phyloP scores from a whole-genome alignment of 2,797 vertebrate species.

The Fringilla coelebs region DNA sequence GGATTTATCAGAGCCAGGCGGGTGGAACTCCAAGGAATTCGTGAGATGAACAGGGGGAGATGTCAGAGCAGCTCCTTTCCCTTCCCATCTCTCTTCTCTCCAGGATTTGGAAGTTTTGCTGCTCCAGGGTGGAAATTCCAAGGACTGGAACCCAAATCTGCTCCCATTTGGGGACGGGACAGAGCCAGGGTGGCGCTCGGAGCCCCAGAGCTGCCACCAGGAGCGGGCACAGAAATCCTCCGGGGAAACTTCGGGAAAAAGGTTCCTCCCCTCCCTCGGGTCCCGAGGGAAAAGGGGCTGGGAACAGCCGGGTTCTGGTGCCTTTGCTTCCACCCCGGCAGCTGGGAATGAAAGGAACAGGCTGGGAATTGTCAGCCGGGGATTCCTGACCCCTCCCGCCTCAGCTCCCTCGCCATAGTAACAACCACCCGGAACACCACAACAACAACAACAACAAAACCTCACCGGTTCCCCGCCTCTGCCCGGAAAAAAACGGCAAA shows the following conservation, averaged over 20 bases:
- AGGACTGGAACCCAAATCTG: background rate
- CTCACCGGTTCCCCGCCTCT: background rate
- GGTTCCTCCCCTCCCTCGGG: background rate
- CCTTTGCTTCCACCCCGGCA: background rate
- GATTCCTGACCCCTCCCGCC: slow-evolving; percentile 28
- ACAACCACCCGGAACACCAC: background rate
- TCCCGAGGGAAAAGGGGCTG: background rate
- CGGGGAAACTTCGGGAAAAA: background rate
- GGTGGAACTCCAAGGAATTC: background rate
- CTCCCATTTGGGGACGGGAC: rapidly evolving
- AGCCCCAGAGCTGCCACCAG: background rate
- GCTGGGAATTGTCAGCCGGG: background rate
- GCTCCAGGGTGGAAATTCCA: background rate
- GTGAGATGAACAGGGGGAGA: background rate
- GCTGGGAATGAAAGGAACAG: background rate
- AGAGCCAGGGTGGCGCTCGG: background rate
- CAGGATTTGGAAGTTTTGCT: background rate
- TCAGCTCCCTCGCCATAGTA: slow-evolving; percentile 35
- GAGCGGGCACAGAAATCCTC: background rate
- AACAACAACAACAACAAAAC: background rate
- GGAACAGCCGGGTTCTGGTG: background rate
- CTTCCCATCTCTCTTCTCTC: background rate
- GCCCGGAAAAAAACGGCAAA: background rate
- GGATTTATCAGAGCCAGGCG: rapidly evolving
- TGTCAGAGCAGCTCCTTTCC: background rate